phyloP scores from a whole-genome alignment of 2,113 vertebrate genomes.

The Hemibagrus wyckioides region DNA sequence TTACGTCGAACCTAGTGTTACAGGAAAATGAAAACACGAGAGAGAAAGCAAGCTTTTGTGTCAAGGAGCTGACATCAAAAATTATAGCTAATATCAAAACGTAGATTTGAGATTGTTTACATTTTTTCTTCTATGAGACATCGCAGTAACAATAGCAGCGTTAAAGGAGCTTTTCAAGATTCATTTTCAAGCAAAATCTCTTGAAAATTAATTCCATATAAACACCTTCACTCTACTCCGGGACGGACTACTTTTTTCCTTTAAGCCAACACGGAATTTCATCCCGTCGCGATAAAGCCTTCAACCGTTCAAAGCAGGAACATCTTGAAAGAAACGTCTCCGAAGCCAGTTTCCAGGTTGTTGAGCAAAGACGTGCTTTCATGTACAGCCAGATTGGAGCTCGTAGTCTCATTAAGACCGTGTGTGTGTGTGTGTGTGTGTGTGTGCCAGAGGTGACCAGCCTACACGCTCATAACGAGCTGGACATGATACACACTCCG shows the following conservation, averaged over 20 bases:
- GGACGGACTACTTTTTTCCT: background rate
- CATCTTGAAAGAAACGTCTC: conserved; percentile 40
- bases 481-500: conserved; percentile 52
- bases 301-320: conserved; percentile 36
- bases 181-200: background rate
- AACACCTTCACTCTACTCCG: background rate
- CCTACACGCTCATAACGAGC: conserved; percentile 55
- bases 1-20: too few species aligned
- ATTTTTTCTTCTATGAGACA: too few species aligned
- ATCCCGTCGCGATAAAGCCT: background rate
- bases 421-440: conserved; percentile 18
- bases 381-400: conserved; percentile 51
- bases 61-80: too few species aligned
- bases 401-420: conserved; percentile 50
- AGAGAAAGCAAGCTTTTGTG: background rate
- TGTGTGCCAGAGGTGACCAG: conserved; percentile 43
- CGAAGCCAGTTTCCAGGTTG: conserved; percentile 31
- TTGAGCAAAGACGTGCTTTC: conserved; percentile 48
- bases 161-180: too few species aligned
- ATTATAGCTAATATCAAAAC: too few species aligned
- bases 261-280: background rate
- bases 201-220: background rate
- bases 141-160: background rate
- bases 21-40: background rate
- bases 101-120: too few species aligned